These are phyloP conservation scores for Latrodectus geometricus DNA, from an alignment of 1,140 invertebrate species.

Conservation along the genomic window DNA sequence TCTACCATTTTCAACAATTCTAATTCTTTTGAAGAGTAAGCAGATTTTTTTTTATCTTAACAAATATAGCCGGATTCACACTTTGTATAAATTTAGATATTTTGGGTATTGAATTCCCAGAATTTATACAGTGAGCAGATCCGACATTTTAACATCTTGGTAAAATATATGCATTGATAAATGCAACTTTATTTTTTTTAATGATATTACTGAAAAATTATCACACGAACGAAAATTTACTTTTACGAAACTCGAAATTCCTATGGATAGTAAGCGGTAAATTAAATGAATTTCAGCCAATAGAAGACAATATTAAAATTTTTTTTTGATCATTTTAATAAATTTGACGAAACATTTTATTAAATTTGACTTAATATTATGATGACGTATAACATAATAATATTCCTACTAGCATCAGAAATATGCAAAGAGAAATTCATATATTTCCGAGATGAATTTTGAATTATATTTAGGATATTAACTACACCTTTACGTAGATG, in stretches of 20 bases:
- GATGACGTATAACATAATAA: too few relatives aligned
- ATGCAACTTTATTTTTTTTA: too few relatives aligned
- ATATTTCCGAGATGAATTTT: too few relatives aligned
- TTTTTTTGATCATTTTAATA: too few relatives aligned
- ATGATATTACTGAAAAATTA: too few relatives aligned
- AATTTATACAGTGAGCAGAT: neutral
- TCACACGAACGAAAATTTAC: neutral
- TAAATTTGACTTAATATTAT: too few relatives aligned
- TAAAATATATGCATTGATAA: too few relatives aligned
- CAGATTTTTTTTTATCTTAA: neutral
- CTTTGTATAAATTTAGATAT: neutral
- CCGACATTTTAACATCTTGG: neutral
- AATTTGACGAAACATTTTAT: too few relatives aligned
- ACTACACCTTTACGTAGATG: too few relatives aligned
- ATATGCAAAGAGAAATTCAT: too few relatives aligned
- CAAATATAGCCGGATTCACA: neutral
- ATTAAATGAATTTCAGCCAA: neutral
- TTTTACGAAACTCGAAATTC: conserved; percentile 6
- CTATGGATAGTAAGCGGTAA: neutral
- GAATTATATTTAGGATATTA: too few relatives aligned
- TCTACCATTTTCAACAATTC: neutral
- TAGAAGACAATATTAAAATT: neutral
- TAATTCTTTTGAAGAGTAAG: neutral
- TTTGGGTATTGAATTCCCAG: neutral
- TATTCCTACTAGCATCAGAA: too few relatives aligned